Evolutionary conservation across 2,888 invertebrate genomes (phyloP).

Genomic region (Thereva unica): DNA sequence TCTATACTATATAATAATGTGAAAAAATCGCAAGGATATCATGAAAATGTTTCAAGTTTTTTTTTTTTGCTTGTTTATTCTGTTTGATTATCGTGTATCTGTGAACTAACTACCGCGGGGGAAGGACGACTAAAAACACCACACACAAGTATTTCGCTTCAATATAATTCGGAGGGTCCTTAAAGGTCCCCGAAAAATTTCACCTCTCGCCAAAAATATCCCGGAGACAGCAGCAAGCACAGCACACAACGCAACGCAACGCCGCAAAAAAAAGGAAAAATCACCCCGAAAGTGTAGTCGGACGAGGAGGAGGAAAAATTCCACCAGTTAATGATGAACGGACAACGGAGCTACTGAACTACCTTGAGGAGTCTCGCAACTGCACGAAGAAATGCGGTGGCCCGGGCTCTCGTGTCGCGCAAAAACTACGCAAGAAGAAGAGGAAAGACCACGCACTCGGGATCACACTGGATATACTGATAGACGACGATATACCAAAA

Average conservation of each 20-base stretch:
- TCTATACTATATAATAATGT: no score
- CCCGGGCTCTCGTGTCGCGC: not conserved
- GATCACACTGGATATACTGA: conserved; percentile 9
- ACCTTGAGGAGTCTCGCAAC: conserved; percentile 29
- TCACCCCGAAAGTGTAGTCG: no score
- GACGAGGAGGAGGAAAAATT: conserved; percentile 30
- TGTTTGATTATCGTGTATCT: no score
- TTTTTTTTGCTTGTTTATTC: no score
- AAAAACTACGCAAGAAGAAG: conserved; percentile 21
- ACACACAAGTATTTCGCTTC: not conserved
- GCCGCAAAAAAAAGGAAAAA: not conserved
- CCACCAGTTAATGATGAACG: conserved; percentile 34
- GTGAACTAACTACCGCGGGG: conserved; percentile 11
- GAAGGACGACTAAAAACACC: conserved; percentile 4
- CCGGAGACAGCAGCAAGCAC: conserved; percentile 4
- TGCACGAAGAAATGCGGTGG: conserved; percentile 26
- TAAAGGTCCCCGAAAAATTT: conserved; percentile 21
- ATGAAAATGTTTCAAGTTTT: no score
- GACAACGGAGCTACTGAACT: conserved; percentile 32
- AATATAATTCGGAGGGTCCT: conserved; percentile 10
- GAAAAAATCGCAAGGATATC: no score
- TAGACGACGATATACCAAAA: not conserved
- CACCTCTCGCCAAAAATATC: conserved; percentile 3
- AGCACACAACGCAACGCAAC: not conserved
- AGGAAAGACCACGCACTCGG: conserved; percentile 33